Conservation (phyloP, 2,113 vertebrate species). For the Miniopterus natalensis region DNA sequence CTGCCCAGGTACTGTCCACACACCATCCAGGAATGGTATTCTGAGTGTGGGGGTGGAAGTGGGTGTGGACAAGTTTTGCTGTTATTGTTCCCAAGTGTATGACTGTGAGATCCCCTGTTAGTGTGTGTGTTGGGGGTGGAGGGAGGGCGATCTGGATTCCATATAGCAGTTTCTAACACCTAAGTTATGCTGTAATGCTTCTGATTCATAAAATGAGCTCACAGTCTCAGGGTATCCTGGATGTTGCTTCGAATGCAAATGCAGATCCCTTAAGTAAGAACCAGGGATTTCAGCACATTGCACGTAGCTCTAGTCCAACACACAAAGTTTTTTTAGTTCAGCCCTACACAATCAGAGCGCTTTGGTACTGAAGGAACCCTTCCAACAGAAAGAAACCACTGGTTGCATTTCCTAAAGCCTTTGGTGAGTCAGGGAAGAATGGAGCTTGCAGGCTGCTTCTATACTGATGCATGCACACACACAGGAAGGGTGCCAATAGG, state of each 20-base stretch:
- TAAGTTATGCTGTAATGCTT: slow-evolving; percentile 77
- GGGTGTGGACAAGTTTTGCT: slow-evolving; percentile 60
- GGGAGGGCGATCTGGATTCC: slow-evolving; percentile 64
- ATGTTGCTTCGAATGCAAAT: slow-evolving; percentile 69
- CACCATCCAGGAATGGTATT: slow-evolving; percentile 55
- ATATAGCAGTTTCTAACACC: slow-evolving; percentile 71
- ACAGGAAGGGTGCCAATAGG: not conserved
- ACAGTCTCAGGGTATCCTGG: slow-evolving; percentile 63
- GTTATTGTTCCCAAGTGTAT: slow-evolving; percentile 45
- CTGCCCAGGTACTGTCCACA: not conserved
- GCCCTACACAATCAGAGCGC: not conserved
- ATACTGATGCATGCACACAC: not conserved
- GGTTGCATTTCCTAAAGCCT: slow-evolving; percentile 55
- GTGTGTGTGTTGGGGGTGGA: not conserved
- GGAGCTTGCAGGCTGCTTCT: not conserved
- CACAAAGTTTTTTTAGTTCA: not conserved
- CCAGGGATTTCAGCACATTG: slow-evolving; percentile 31
- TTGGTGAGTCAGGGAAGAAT: slow-evolving; percentile 17
- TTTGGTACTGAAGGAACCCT: not conserved
- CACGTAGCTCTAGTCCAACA: not conserved
- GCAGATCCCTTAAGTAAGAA: slow-evolving; percentile 45
- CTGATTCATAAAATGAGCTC: slow-evolving; percentile 81
- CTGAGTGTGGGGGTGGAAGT: slow-evolving; percentile 23
- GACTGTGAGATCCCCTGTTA: not conserved
- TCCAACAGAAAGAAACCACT: not conserved